Evolutionary conservation across 2,113 vertebrate species (phyloP), one percentile per base, ranked within the genome.

Genomic region (Microcebus tavaratra): DNA sequence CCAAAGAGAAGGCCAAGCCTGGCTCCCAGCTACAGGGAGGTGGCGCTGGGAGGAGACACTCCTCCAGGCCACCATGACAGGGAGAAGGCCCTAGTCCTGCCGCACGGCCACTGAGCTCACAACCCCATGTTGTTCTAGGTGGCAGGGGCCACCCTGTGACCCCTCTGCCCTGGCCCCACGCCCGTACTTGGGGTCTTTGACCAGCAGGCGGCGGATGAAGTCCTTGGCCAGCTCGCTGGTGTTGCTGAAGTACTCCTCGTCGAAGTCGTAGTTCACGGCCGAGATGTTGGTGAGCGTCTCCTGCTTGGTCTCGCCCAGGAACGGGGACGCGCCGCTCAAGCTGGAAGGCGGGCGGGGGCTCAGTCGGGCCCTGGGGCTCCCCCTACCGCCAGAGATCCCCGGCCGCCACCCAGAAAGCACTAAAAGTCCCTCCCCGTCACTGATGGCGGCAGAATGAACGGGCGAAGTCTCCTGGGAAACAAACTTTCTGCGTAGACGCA

Each of bases 231-330:
- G 98, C 98, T 99, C 99, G 0, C 99, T 99, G 97, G 99, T 99
- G 98, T 99, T 99, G 98, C 99, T 99, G 97, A 99, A 99, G 96
- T 99, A 99, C 72, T 99, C 99, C 96, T 99, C 99, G 0, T 99
- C 99, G 0, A 99, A 99, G 98, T 99, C 99, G 0, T 99, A 99
- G 98, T 99, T 99, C 95, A 99, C 99, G 0, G 98, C 99, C 0
- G 99, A 99, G 96, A 99, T 99, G 98, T 99, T 99, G 86, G 99
- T 99, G 97, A 99, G 98, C 0, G 99, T 99, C 98, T 99, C 99
- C 96, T 99, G 99, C 97, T 99, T 99, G 4, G 99, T 99, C 93
- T 99, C 99, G 0, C 99, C 99, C 93, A 99, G 98, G 97, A 99
- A 99, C 0, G 99, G 99, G 10, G 99, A 99, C 0, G 99, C 99